Base-by-base conservation (phyloP, 2,113 vertebrate genomes). In the Echinops telfairi region DNA sequence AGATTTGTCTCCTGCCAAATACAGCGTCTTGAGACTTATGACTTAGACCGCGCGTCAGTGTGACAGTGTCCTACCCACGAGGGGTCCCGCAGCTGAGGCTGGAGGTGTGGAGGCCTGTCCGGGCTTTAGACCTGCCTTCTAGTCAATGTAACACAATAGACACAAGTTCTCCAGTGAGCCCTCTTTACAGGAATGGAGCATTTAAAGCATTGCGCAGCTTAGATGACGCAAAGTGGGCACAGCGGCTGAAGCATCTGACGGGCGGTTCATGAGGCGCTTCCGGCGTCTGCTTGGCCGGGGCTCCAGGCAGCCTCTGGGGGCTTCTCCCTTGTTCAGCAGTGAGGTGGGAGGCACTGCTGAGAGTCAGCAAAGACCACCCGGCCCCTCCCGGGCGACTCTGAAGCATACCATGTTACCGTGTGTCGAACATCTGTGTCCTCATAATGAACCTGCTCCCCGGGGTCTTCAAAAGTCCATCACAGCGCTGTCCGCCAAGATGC, bases 371-470 rank as follows among this genome's bases (percentile, higher is more conserved):
- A 68, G 20, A 68, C 66, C 29, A 29, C 4, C 66, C 29, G 31
- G 11, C 14, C 31, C 0, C 29, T 14, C 3, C 20, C 6, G 29
- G 16, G 29, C 6, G 12, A 2, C 16, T 17, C 5, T n/a, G 68
- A 33, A 7, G 68, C 14, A 4, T 1, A 19, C 29, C 12, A 2
- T 58, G 57, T 58, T 4, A 7, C n/a, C 29, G 31, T n/a, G n/a
- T 33, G n/a, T 71, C 68, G 2, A 25, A 71, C 15, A 71, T 16
- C 68, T 33, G 68, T 70, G 66, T 53, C 47, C 60, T 62, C 60
- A 62, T 2, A 62, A 17, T 62, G 60, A 19, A 64, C 20, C 22
- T 64, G 2, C 60, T 17, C 19, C 60, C 19, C 47, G 27, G 29
- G 66, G 11, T 68, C 22, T 66, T 68, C 66, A 31, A 68, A 31